Percentiles rank a stretch among this genome's conserved stretches.
Evolutionary conservation across 2,888 invertebrate species (phyloP).

Genomic region (Sinohyriopsis cumingii): DNA sequence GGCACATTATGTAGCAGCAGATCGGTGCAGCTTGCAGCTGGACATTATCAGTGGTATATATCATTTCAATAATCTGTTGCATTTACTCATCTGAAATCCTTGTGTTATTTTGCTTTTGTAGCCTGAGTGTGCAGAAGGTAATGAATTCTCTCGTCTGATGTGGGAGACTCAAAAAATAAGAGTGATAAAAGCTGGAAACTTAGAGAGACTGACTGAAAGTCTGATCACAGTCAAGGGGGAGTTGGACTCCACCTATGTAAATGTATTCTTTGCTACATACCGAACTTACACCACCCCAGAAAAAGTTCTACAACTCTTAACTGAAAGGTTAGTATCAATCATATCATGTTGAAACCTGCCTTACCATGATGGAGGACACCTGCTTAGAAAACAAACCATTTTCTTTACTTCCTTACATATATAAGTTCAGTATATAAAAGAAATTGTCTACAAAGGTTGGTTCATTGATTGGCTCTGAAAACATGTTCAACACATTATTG

Average conservation of each 20-base stretch:
- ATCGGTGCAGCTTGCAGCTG: too few relatives aligned
- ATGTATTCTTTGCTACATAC: slow-evolving; percentile 96
- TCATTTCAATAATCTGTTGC: too few relatives aligned
- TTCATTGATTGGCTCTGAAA: too few relatives aligned
- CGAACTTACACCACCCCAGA: slow-evolving; percentile 90
- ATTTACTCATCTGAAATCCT: too few relatives aligned
- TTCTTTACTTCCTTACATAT: too few relatives aligned
- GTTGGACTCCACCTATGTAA: slow-evolving; percentile 95
- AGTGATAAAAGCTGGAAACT: slow-evolving; percentile 91
- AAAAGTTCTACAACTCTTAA: slow-evolving; percentile 86
- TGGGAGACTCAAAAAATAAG: slow-evolving; percentile 78
- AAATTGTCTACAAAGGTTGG: too few relatives aligned
- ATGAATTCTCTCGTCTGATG: slow-evolving; percentile 83
- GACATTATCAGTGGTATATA: too few relatives aligned
- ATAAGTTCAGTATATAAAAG: too few relatives aligned
- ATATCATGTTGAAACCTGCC: too few relatives aligned
- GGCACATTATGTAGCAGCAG: too few relatives aligned
- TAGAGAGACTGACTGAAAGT: slow-evolving; percentile 93
- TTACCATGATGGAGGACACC: too few relatives aligned
- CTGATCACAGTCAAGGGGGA: slow-evolving; percentile 95
- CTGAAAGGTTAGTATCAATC: slow-evolving; percentile 70
- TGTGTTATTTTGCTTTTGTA: slow-evolving; percentile 24
- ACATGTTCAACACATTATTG: too few relatives aligned
- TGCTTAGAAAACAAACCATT: not conserved
- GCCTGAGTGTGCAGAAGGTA: slow-evolving; percentile 56